phyloP scores from a whole-genome alignment of 2,797 vertebrate genomes.

The Poeciliopsis paucimaculata region DNA sequence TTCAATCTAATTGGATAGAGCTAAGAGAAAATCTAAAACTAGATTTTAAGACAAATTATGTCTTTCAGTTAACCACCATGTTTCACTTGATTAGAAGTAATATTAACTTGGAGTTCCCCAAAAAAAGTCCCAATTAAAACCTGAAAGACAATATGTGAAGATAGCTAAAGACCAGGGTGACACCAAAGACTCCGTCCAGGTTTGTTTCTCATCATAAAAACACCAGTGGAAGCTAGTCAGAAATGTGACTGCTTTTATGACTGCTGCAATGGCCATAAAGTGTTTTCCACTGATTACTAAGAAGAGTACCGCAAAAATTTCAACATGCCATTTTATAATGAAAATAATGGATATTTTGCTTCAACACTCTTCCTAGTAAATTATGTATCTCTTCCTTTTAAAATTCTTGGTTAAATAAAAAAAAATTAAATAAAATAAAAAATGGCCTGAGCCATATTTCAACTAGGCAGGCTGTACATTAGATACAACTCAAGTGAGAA shows the following conservation, averaged over 20 bases:
- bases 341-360: neutral
- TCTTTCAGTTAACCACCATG: neutral
- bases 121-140: neutral
- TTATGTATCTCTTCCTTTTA: neutral
- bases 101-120: neutral
- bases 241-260: neutral
- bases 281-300: neutral
- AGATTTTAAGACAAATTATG: neutral
- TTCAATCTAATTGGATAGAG: neutral
- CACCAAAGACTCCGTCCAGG: neutral
- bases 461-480: neutral
- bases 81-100: neutral
- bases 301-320: neutral
- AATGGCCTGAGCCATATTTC: neutral
- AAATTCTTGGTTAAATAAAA: neutral
- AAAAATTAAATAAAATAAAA: neutral
- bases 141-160: neutral
- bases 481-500: neutral
- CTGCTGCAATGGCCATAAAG: neutral
- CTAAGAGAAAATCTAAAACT: neutral
- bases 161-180: neutral
- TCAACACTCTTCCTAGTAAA: neutral
- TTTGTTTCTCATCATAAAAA: neutral
- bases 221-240: neutral
- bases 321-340: neutral